phyloP scores from a whole-genome alignment of 2,113 vertebrate species.

The Tachuris rubrigastra region DNA sequence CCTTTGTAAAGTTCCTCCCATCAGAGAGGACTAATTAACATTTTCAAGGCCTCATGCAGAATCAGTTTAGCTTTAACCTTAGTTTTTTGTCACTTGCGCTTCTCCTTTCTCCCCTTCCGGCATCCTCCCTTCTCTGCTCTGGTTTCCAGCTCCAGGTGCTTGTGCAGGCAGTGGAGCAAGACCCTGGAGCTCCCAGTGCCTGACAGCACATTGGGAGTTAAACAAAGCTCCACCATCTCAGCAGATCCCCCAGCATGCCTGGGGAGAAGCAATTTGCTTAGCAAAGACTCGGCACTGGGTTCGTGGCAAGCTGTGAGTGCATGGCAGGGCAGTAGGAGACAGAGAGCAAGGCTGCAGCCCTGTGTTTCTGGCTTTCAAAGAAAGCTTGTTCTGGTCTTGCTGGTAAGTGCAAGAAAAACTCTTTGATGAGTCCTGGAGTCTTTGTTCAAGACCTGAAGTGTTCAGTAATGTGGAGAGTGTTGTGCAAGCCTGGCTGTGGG shows the following conservation, averaged over 20 bases:
- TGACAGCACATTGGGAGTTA: rapidly evolving
- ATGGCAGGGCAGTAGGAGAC: not conserved
- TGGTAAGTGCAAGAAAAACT: not conserved
- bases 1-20: not conserved
- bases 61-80: not conserved
- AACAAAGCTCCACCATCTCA: not conserved
- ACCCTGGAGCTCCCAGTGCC: not conserved
- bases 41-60: not conserved
- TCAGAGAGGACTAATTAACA: not conserved
- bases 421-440: not conserved
- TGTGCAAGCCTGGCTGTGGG: no score
- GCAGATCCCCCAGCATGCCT: rapidly evolving
- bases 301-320: rapidly evolving
- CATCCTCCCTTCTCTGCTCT: not conserved
- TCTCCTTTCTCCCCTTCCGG: not conserved
- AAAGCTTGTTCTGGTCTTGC: not conserved
- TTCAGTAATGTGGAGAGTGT: no score
- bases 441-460: not conserved
- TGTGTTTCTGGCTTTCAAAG: not conserved
- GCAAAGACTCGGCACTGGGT: rapidly evolving
- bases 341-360: not conserved
- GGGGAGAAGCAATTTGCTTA: not conserved
- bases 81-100: rapidly evolving
- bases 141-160: not conserved
- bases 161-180: rapidly evolving